These are phyloP conservation scores for Callopanchax toddi DNA, from an alignment of 2,113 vertebrate genomes.

Conservation along the genomic window DNA sequence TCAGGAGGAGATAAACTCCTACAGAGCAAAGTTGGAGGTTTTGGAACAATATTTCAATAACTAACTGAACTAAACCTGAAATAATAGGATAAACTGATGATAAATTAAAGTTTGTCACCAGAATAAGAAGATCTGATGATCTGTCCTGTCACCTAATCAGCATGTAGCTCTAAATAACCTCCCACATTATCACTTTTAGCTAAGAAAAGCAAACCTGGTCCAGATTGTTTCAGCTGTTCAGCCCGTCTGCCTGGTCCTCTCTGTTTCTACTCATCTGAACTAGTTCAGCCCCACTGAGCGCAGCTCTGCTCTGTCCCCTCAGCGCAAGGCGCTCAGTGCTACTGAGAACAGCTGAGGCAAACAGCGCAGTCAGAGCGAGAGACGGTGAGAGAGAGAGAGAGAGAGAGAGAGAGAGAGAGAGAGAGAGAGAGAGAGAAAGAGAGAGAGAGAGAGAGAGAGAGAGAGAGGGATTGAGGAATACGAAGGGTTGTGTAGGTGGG, in stretches of 20 bases:
- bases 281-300: constrained; percentile 60
- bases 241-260: constrained; percentile 51
- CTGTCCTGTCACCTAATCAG: constrained; percentile 30
- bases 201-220: constrained; percentile 59
- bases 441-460: constrained; percentile 27
- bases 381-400: constrained; percentile 22
- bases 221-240: constrained; percentile 66
- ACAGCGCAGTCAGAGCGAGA: constrained; percentile 58
- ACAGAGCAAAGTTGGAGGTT: constrained; percentile 80
- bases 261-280: constrained; percentile 48
- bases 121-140: constrained; percentile 8
- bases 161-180: constrained; percentile 28
- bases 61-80: constrained; percentile 28
- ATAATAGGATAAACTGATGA: neutral
- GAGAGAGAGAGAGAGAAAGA: constrained; percentile 34
- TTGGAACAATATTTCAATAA: constrained; percentile 77
- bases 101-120: constrained; percentile 14
- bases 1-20: too few relatives aligned
- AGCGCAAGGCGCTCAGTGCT: constrained; percentile 67
- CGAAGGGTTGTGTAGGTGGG: constrained; percentile 49
- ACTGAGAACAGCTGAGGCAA: constrained; percentile 77
- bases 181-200: constrained; percentile 43
- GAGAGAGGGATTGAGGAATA: constrained; percentile 38
- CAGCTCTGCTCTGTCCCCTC: constrained; percentile 67
- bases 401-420: constrained; percentile 18